Evolutionary conservation across 2,888 invertebrate genomes (phyloP).

Genomic region (Catocala fraxini): DNA sequence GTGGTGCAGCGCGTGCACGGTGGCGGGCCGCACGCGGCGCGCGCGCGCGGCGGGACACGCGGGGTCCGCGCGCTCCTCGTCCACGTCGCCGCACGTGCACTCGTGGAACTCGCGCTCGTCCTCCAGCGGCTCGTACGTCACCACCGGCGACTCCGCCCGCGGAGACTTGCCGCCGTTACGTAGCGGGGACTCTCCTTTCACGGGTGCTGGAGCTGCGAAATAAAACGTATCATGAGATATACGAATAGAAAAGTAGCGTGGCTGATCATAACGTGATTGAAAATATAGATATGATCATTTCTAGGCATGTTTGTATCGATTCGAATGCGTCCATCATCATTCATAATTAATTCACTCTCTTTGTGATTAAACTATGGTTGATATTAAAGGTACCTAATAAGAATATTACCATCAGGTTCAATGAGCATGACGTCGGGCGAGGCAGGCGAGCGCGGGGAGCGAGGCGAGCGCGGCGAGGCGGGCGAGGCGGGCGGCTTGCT

Average conservation of each 20-base stretch:
- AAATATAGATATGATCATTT: no score
- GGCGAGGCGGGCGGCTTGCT: constrained; percentile 61
- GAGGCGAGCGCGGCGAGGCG: constrained; percentile 52
- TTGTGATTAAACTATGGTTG: no score
- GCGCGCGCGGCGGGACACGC: constrained; percentile 72
- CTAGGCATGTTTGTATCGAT: no score
- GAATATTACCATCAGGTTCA: constrained; percentile 67
- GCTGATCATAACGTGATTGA: no score
- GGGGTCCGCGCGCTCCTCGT: constrained; percentile 29
- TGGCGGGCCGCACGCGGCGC: constrained; percentile 63
- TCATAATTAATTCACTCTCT: no score
- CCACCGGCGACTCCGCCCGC: constrained; percentile 63
- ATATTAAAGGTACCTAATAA: no score
- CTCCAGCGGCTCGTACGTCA: constrained; percentile 62
- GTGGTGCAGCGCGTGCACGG: constrained; percentile 83
- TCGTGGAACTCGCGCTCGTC: constrained; percentile 66
- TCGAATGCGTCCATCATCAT: no score
- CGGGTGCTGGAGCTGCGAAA: constrained; percentile 49
- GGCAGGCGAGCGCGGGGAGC: constrained; percentile 61
- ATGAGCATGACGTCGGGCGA: constrained; percentile 82
- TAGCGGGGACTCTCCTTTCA: constrained; percentile 73
- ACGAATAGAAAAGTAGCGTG: no score
- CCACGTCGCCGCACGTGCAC: constrained; percentile 70
- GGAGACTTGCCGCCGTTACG: constrained; percentile 68
- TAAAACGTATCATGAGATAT: neutral